Base-by-base conservation (phyloP, 2,113 vertebrate species). In the Myotis davidii region DNA sequence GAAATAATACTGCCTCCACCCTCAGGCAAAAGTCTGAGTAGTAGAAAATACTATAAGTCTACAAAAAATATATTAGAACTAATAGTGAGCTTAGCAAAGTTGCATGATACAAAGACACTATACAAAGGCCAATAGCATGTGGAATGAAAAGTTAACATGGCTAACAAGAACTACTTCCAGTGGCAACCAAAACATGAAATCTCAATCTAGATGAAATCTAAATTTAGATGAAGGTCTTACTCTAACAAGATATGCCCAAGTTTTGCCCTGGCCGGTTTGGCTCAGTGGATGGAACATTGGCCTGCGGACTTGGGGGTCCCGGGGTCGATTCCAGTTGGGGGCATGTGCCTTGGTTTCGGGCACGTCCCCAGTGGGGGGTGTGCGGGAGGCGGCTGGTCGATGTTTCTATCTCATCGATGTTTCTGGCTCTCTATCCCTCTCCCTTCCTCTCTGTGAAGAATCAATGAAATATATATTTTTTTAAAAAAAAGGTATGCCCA, bases 141-240 rank as follows among this genome's bases (percentile, higher is more conserved):
- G 23, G 20, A 92, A 90, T 34, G 25, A 3, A 76, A 92, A 82
- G 72, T 52, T 65, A 85, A 81, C 32, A 70, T 25, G 61, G 74
- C 90, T 32, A 2, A 76, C 82, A 93, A 61, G 32, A 4, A 34
- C 16, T 81, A 74, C 89, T 84, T 70, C 52, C 13, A 79, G 10
- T 76, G 37, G 37, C 61, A 86, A n/a, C 34, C n/a, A 89, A 90
- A 97, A 88, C 48, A 72, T 25, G 7, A 50, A 74, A 25, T 82
- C 32, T 61, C 74, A 70, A 45, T 86, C 69, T 86, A 42, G 10
- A 65, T 64, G 70, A 84, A 82, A 74, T 85, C 78, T 91, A 70
- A 91, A 86, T 88, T 25, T 72, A 72, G 21, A 67, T 56, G 39
- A 85, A 56, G 8, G 14, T 72, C 59, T 88, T 82, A 73, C 76